Base-by-base conservation (phyloP, 2,113 vertebrate species). In the Casuarius casuarius region DNA sequence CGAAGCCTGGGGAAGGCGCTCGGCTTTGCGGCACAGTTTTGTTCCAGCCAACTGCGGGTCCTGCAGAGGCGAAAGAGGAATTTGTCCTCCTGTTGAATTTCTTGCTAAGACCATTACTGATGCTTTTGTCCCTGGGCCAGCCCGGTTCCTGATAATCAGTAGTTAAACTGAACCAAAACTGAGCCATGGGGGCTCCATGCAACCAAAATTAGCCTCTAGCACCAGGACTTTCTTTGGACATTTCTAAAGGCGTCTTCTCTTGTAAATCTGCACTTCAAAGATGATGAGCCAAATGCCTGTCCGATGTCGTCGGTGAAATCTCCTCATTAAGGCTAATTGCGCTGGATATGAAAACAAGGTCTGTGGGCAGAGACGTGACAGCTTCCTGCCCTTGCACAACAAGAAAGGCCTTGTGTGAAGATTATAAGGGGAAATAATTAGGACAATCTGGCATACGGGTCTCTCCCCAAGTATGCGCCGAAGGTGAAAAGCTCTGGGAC, bases 301-400 rank as follows among this genome's bases (percentile, higher is more conserved):
- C 85, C 85, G 62, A 67, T 78, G 71, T 49, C 63, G 33, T 18
- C 52, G 29, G 59, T 65, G 92, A 46, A 59, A 52, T 70, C 68
- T 87, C 74, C 87, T 93, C 62, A 38, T 89, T 94, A 85, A 44
- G 13, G 54, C 8, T 85, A 89, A 92, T 90, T 83, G 82, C 44
- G n/a, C 12, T 25, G 48, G 13, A 0, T 23, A 63, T 28, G 58
- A 42, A 21, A 70, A 54, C 0, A 10, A 17, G 52, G 42, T 22
- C 62, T 63, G 56, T 0, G 8, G 38, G 46, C 49, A 94, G 87
- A 66, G 46, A 54, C 48, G 7, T 0, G 13, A 62, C 74, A 79
- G 62, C 3, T 51, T 82, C 73, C 51, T 35, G 44, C 48, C 61
- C 48, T 49, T 61, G 74, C 10, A 3, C 2, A 7, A 16, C 12